Conservation (phyloP, 2,797 vertebrate genomes). For the Brachymystax lenok region DNA sequence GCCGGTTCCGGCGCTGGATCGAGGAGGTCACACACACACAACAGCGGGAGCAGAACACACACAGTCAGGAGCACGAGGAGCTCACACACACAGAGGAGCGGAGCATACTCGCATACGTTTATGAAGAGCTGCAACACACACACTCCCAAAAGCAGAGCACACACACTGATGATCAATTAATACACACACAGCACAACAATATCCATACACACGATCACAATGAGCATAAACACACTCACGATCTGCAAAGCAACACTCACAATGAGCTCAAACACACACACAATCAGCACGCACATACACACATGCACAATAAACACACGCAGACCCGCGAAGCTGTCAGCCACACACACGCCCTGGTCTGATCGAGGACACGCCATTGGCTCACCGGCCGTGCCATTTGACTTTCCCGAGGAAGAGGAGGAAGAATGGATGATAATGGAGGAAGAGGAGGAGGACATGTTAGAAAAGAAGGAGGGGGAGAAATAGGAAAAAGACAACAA, state of each 20-base stretch:
- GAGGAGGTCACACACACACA: slow-evolving; percentile 72
- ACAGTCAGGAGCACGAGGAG: slow-evolving; percentile 12
- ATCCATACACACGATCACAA: neutral
- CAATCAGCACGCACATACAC: slow-evolving; percentile 7
- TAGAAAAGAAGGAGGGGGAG: slow-evolving; percentile 16
- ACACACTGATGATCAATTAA: neutral
- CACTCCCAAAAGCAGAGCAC: neutral
- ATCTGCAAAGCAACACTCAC: slow-evolving; percentile 4
- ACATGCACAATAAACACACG: slow-evolving; percentile 30
- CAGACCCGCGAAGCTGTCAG: slow-evolving; percentile 18
- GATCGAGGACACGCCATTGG: slow-evolving; percentile 54
- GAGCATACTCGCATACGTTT: slow-evolving; percentile 21
- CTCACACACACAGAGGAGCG: slow-evolving; percentile 14
- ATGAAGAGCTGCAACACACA: slow-evolving; percentile 26
- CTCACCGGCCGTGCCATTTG: slow-evolving; percentile 69
- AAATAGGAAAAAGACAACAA: neutral
- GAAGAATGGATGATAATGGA: neutral
- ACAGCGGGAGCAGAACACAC: neutral
- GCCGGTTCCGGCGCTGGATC: slow-evolving; percentile 86
- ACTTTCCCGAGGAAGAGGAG: slow-evolving; percentile 23
- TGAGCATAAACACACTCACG: neutral
- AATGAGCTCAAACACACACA: slow-evolving; percentile 38
- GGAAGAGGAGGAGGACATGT: slow-evolving; percentile 13
- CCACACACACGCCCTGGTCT: slow-evolving; percentile 52
- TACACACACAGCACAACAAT: neutral